These are phyloP conservation scores for Xestobium rufovillosum DNA, from an alignment of 2,888 invertebrate genomes.

Conservation along the genomic window DNA sequence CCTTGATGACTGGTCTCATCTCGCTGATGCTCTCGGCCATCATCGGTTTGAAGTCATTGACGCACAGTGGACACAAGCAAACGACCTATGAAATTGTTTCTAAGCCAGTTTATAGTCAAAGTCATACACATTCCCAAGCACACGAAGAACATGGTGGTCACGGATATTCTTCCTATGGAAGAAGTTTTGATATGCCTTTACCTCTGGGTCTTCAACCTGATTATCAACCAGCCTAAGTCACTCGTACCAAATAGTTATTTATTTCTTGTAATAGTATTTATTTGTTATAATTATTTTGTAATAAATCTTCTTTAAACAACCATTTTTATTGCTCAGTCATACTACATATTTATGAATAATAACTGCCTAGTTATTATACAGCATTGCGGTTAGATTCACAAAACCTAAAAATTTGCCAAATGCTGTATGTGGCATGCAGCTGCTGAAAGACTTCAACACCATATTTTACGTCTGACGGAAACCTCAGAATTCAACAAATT, in stretches of 20 bases:
- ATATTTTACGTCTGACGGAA: too few relatives aligned
- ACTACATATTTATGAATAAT: too few relatives aligned
- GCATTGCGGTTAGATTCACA: too few relatives aligned
- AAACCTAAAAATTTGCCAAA: too few relatives aligned
- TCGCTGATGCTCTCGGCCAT: slow-evolving; percentile 67
- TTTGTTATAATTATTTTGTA: slow-evolving; percentile 8
- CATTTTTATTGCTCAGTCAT: background rate
- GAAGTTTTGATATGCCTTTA: slow-evolving; percentile 40
- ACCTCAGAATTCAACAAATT: too few relatives aligned
- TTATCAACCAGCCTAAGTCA: slow-evolving; percentile 25
- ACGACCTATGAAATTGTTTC: slow-evolving; percentile 76
- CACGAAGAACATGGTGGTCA: slow-evolving; percentile 52
- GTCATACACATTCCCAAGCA: slow-evolving; percentile 54
- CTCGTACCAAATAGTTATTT: slow-evolving; percentile 23
- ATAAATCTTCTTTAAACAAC: background rate
- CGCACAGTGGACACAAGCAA: slow-evolving; percentile 54
- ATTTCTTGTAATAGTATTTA: slow-evolving; percentile 12
- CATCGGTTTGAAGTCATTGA: slow-evolving; percentile 62
- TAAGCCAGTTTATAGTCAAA: slow-evolving; percentile 65
- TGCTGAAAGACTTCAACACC: too few relatives aligned
- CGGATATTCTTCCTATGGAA: slow-evolving; percentile 45
- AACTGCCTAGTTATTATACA: too few relatives aligned
- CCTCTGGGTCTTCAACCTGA: slow-evolving; percentile 34
- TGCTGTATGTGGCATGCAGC: too few relatives aligned
- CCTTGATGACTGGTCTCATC: slow-evolving; percentile 70